phyloP scores from a whole-genome alignment of 2,888 invertebrate species.

The Macrophya alboannulata region DNA sequence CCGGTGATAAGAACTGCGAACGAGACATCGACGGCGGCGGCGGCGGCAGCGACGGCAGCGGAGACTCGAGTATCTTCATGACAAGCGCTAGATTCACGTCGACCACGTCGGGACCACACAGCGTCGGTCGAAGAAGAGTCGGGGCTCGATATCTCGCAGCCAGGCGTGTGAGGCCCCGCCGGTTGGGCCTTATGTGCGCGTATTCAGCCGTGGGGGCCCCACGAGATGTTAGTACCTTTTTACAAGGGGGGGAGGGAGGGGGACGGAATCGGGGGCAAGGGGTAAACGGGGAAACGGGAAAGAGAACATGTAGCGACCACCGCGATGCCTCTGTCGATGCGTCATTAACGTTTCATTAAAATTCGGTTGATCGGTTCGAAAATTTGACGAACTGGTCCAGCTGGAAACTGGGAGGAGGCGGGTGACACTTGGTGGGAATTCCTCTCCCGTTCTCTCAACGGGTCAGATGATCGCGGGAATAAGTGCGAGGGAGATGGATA shows the following conservation, averaged over 20 bases:
- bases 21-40: slow-evolving; percentile 27
- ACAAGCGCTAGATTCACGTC: slow-evolving; percentile 56
- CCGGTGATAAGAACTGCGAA: slow-evolving; percentile 52
- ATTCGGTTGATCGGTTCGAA: slow-evolving; percentile 69
- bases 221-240: slow-evolving; percentile 55
- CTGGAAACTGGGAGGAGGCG: slow-evolving; percentile 26
- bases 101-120: slow-evolving; percentile 50
- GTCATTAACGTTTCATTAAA: slow-evolving; percentile 74
- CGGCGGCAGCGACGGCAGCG: slow-evolving; percentile 42
- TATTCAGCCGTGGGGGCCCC: slow-evolving; percentile 55
- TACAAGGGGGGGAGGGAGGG: slow-evolving; percentile 52
- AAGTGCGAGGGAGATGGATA: slow-evolving; percentile 50
- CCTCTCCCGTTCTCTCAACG: slow-evolving; percentile 27
- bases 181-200: slow-evolving; percentile 49
- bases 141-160: slow-evolving; percentile 62
- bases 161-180: slow-evolving; percentile 59
- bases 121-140: slow-evolving; percentile 57
- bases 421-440: slow-evolving; percentile 55
- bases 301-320: slow-evolving; percentile 65
- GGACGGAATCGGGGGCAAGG: slow-evolving; percentile 62
- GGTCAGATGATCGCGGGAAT: slow-evolving; percentile 18
- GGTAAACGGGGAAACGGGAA: slow-evolving; percentile 60
- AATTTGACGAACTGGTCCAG: slow-evolving; percentile 62
- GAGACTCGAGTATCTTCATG: slow-evolving; percentile 45
- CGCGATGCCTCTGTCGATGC: slow-evolving; percentile 64